These are phyloP conservation scores for Choloepus didactylus DNA, from an alignment of 2,797 vertebrate species.

Conservation along the genomic window DNA sequence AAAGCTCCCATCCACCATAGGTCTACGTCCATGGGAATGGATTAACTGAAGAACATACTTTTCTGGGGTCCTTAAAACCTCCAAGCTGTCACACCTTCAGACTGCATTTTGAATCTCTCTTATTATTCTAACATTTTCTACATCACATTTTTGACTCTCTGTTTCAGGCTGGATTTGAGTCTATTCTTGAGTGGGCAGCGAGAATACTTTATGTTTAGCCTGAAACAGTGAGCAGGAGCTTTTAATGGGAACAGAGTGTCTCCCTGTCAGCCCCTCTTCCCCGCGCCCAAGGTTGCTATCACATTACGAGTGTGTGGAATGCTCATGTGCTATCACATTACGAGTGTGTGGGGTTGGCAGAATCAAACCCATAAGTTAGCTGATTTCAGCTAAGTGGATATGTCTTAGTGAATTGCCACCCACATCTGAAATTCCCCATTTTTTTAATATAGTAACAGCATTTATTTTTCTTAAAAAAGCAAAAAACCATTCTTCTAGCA, in stretches of 20 bases:
- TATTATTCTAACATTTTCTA: background rate
- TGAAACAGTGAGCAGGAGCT: background rate
- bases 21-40: too few relatives aligned
- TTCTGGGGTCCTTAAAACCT: too few relatives aligned
- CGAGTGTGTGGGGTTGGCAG: background rate
- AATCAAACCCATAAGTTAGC: background rate
- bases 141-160: background rate
- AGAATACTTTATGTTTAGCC: conserved; percentile 43
- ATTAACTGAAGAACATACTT: too few relatives aligned
- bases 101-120: background rate
- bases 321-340: background rate
- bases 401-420: conserved; percentile 64
- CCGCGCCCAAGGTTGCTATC: background rate
- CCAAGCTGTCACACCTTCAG: background rate
- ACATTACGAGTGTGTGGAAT: background rate
- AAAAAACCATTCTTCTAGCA: conserved; percentile 42
- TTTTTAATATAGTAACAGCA: conserved; percentile 51
- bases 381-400: conserved; percentile 58
- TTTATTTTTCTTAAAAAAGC: conserved; percentile 46
- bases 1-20: too few relatives aligned
- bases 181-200: conserved; percentile 12
- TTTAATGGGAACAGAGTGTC: background rate
- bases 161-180: background rate
- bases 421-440: conserved; percentile 69
- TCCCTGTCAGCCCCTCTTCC: background rate